phyloP scores from a whole-genome alignment of 2,113 vertebrate genomes.

The Passer domesticus region DNA sequence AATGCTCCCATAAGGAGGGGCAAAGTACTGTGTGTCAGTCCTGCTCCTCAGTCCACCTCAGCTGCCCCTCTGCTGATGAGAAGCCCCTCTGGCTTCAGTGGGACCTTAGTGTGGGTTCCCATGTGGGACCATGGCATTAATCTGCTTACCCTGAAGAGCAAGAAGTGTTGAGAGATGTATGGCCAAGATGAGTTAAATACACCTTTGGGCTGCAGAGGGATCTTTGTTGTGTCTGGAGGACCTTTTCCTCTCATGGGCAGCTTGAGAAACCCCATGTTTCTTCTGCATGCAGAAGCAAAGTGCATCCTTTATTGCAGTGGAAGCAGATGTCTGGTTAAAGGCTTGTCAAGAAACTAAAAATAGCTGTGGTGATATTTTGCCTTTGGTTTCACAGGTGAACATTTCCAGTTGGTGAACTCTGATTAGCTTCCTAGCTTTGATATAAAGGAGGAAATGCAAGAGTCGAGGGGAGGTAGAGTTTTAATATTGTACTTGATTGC shows the following conservation, averaged over 20 bases:
- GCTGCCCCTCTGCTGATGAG: background rate
- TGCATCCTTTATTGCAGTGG: background rate
- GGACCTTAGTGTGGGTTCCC: background rate
- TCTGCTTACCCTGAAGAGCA: background rate
- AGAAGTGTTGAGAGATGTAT: rapidly evolving
- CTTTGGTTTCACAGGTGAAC: background rate
- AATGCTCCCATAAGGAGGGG: background rate
- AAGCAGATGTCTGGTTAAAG: background rate
- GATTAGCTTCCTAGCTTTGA: background rate
- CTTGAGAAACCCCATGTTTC: background rate
- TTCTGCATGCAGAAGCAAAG: background rate
- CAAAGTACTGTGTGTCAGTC: background rate
- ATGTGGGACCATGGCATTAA: rapidly evolving
- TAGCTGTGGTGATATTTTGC: background rate
- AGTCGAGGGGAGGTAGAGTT: background rate
- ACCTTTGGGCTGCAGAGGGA: background rate
- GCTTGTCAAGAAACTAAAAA: background rate
- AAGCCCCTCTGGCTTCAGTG: background rate
- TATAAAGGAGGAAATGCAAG: background rate
- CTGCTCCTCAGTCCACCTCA: background rate
- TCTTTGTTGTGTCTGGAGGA: background rate
- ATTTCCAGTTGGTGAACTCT: background rate
- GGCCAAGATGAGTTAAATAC: background rate
- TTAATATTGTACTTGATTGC: background rate
- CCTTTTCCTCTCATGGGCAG: background rate